Evolutionary conservation across 2,888 invertebrate species (phyloP).

Genomic region (Melinaea marsaeus): DNA sequence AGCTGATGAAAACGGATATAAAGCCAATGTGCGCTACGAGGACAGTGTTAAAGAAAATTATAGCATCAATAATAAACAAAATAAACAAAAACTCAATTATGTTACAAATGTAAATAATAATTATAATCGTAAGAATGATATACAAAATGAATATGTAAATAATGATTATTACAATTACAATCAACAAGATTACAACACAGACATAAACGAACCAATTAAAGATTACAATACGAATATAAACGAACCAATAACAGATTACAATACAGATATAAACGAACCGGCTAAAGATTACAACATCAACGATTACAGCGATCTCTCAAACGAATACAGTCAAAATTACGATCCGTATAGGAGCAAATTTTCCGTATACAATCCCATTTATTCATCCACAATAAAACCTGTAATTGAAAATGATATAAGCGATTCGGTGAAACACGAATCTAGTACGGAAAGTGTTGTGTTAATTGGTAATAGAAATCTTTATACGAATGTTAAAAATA

Average conservation of each 20-base stretch:
- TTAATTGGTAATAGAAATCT: conserved; percentile 28
- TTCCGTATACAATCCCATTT: conserved; percentile 22
- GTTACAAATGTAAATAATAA: conserved; percentile 12
- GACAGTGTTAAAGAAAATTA: conserved; percentile 40
- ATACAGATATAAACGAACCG: conserved; percentile 13
- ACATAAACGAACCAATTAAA: conserved; percentile 31
- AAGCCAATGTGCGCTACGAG: conserved; percentile 81
- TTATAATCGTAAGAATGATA: conserved; percentile 21
- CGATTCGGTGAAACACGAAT: conserved; percentile 22
- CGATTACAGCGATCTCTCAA: conserved; percentile 56
- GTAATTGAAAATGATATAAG: conserved; percentile 8
- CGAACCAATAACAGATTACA: too few relatives aligned
- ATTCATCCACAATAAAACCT: conserved; percentile 35
- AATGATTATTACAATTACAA: conserved; percentile 20
- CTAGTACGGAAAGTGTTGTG: conserved; percentile 29
- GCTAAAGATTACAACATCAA: conserved; percentile 49
- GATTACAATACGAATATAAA: conserved; percentile 39
- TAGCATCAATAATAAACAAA: conserved; percentile 26
- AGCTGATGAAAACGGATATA: conserved; percentile 82
- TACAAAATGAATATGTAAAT: conserved; percentile 29
- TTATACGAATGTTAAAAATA: conserved; percentile 22
- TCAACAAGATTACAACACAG: conserved; percentile 24
- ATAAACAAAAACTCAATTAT: conserved; percentile 14
- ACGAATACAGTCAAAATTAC: conserved; percentile 42
- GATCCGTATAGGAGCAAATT: conserved; percentile 56